Percentiles rank a stretch among this genome's conserved stretches.
These are phyloP conservation scores for Taurulus bubalis DNA, from an alignment of 2,113 vertebrate genomes.

Conservation along the genomic window DNA sequence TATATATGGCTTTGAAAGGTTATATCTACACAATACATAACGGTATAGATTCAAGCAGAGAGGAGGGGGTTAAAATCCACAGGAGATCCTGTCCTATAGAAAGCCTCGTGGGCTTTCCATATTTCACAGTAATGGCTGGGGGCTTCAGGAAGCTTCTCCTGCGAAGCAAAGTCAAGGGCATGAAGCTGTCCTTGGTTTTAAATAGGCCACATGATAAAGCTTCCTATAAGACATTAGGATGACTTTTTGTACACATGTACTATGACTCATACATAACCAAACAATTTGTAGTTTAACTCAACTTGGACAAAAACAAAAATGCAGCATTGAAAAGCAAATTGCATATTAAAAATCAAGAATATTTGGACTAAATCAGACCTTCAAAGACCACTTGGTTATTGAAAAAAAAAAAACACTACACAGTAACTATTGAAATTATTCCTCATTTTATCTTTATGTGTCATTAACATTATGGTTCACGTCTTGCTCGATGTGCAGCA, in stretches of 20 bases:
- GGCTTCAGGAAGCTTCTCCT: not conserved
- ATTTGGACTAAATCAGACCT: not conserved
- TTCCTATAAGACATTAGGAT: not conserved
- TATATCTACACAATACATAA: not conserved
- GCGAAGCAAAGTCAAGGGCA: conserved; percentile 1
- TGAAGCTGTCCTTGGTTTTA: not conserved
- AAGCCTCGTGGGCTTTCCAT: conserved; percentile 28
- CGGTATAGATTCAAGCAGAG: not conserved
- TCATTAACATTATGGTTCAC: not conserved
- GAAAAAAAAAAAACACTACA: not conserved
- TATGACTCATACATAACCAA: not conserved
- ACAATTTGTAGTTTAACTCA: not conserved
- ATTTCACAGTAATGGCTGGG: conserved; percentile 22
- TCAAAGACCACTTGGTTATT: not conserved
- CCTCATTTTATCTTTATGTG: conserved; percentile 27
- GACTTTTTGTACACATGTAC: not conserved
- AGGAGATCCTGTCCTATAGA: not conserved
- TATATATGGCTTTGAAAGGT: not conserved
- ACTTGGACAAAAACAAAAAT: not conserved
- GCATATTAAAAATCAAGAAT: not conserved
- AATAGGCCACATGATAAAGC: conserved; percentile 12
- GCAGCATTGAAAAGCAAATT: not conserved
- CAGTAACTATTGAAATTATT: not conserved
- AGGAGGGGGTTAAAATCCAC: conserved; percentile 9
- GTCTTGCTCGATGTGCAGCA: not conserved